Conservation (phyloP, 2,113 vertebrate species). For the Bubalus kerabau region DNA sequence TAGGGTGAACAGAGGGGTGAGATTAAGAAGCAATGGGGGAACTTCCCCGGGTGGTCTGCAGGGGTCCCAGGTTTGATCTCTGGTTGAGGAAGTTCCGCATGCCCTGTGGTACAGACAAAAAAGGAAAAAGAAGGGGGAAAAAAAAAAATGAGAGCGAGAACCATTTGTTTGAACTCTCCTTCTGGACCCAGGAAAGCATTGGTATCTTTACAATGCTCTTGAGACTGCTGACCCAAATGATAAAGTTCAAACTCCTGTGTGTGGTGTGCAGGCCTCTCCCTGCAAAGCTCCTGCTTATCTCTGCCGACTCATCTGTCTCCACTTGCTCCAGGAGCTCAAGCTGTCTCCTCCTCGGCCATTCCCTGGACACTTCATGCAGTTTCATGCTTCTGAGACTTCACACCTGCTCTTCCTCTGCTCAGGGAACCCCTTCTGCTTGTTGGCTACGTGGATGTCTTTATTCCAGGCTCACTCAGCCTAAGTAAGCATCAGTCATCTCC, state of each 20-base stretch:
- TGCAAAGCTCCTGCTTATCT: too few relatives aligned
- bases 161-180: not conserved
- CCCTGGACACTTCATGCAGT: not conserved
- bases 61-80: not conserved
- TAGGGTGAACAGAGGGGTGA: not conserved
- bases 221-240: not conserved
- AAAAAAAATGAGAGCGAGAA: not conserved
- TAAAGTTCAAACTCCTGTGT: not conserved
- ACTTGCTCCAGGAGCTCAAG: not conserved
- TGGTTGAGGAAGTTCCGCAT: not conserved
- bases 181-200: not conserved
- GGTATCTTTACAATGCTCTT: not conserved
- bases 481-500: not conserved
- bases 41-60: not conserved
- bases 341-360: not conserved
- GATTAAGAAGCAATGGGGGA: not conserved
- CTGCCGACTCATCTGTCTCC: rapidly evolving
- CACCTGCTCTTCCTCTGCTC: not conserved
- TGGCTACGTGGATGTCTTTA: not conserved
- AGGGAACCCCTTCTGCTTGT: not conserved
- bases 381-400: not conserved
- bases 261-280: rapidly evolving
- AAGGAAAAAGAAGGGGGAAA: not conserved
- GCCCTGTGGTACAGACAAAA: not conserved
- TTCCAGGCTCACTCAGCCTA: not conserved